phyloP scores from a whole-genome alignment of 2,797 vertebrate genomes.

The Neosalanx taihuensis region DNA sequence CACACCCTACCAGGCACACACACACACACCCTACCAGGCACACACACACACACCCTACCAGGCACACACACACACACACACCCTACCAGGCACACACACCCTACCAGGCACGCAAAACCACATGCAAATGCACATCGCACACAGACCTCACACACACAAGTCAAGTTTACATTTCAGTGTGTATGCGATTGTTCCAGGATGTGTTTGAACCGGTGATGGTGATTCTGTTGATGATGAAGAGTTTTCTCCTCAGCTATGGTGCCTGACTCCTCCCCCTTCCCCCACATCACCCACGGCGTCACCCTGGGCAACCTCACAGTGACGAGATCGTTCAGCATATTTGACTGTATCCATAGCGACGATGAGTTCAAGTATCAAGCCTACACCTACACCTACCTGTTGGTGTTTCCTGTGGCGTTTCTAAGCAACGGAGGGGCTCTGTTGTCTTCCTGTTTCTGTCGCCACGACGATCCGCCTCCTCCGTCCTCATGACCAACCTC shows the following conservation, averaged over 20 bases:
- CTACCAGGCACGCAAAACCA: too few relatives aligned
- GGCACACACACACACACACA: too few relatives aligned
- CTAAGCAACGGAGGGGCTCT: conserved; percentile 59
- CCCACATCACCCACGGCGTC: not conserved
- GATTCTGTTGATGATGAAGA: not conserved
- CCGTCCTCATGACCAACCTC: conserved; percentile 69
- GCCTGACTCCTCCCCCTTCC: not conserved
- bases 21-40: too few relatives aligned
- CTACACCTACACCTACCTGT: conserved; percentile 61
- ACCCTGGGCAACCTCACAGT: conserved; percentile 17
- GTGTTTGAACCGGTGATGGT: not conserved
- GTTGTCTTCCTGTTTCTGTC: conserved; percentile 51
- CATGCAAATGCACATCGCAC: too few relatives aligned
- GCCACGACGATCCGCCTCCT: conserved; percentile 46
- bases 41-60: too few relatives aligned
- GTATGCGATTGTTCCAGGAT: too few relatives aligned
- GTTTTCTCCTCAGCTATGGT: conserved; percentile 6
- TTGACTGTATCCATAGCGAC: conserved; percentile 25
- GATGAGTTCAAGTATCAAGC: conserved; percentile 59
- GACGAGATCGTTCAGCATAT: not conserved
- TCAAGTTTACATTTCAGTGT: too few relatives aligned
- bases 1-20: too few relatives aligned
- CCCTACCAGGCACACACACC: too few relatives aligned
- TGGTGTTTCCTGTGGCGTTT: conserved; percentile 62
- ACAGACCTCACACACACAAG: too few relatives aligned